Evolutionary conservation across 2,113 vertebrate species (phyloP).

Genomic region (Sphyrna mokarran): DNA sequence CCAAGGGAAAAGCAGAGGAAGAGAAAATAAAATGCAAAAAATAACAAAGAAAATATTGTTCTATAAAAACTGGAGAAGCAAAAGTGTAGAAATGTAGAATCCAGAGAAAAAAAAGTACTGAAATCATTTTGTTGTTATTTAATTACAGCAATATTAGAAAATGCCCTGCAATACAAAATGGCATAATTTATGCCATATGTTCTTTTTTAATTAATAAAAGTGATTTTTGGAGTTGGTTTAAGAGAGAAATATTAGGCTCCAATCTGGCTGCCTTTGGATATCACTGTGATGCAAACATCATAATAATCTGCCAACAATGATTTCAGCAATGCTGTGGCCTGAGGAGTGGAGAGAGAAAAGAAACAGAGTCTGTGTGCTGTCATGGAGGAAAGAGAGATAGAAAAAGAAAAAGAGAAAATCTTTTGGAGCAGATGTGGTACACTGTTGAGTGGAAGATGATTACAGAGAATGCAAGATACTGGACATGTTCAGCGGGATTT

Average conservation of each 20-base stretch:
- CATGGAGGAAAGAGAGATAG: background rate
- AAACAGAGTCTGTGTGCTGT: background rate
- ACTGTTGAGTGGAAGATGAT: background rate
- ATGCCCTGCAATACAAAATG: background rate
- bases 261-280: background rate
- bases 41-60: background rate
- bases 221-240: background rate
- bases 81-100: background rate
- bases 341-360: background rate
- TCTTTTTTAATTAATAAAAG: background rate
- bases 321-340: background rate
- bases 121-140: background rate
- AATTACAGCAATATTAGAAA: background rate
- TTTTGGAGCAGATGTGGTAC: background rate
- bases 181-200: background rate
- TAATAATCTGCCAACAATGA: background rate
- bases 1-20: background rate
- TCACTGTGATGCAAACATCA: background rate
- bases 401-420: background rate
- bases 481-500: background rate
- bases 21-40: background rate
- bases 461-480: background rate
- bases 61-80: background rate
- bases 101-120: background rate
- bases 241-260: constrained; percentile 1